These are phyloP conservation scores for Gonatopus flavifemur DNA, from an alignment of 1,140 invertebrate genomes.

Conservation along the genomic window DNA sequence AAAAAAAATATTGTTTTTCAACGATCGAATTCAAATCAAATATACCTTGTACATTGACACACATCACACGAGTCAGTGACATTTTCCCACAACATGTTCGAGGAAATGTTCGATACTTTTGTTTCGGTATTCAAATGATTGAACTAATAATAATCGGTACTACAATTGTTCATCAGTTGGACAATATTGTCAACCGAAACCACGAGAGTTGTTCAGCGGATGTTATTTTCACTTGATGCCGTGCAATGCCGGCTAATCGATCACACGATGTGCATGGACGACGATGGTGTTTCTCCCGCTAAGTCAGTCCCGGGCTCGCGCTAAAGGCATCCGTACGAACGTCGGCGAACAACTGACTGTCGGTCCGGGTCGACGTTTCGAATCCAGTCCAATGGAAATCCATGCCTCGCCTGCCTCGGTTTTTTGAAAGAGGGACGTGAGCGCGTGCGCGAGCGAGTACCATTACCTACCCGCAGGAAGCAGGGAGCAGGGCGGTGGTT, in stretches of 20 bases:
- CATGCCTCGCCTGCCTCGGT: too few relatives aligned
- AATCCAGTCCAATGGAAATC: too few relatives aligned
- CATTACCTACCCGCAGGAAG: too few relatives aligned
- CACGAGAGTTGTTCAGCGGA: too few relatives aligned
- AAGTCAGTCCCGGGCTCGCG: not conserved
- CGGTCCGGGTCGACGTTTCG: too few relatives aligned
- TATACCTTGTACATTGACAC: constrained; percentile 49
- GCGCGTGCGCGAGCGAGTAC: too few relatives aligned
- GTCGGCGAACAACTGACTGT: not conserved
- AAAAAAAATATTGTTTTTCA: not conserved
- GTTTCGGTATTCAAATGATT: too few relatives aligned
- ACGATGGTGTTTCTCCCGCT: constrained; percentile 12
- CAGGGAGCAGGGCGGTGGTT: not conserved
- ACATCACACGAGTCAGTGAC: constrained; percentile 42
- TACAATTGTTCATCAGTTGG: too few relatives aligned
- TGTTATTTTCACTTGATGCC: too few relatives aligned
- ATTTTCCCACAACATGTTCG: constrained; percentile 37
- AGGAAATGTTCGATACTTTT: not conserved
- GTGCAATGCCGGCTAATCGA: not conserved
- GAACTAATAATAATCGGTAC: too few relatives aligned
- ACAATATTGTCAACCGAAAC: too few relatives aligned
- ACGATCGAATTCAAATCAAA: not conserved
- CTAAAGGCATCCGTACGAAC: not conserved
- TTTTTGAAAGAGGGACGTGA: too few relatives aligned
- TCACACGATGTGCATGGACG: not conserved